Evolutionary conservation across 92 coral and sea anemone species (phyloP), one percentile per base, ranked within the genome.

Genomic region (Zoanthus sansibaricus): DNA sequence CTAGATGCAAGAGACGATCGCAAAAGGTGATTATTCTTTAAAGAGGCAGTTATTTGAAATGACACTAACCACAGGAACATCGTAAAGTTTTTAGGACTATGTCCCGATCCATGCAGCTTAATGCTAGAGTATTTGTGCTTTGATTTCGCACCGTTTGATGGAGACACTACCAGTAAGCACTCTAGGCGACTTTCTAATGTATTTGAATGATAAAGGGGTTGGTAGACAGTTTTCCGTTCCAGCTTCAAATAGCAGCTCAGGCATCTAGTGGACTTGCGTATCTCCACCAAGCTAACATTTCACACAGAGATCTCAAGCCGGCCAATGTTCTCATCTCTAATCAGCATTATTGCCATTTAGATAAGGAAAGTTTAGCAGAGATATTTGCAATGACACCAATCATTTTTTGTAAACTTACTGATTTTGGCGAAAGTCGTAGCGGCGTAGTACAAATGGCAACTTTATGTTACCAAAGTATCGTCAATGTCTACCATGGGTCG

Each of bases 121-220:
- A 88, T 83, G 75, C 45, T 88, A 2, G 91, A 88, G 82, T 88
- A 88, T 68, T 58, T 88, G 82, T 37, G 21, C 71, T 88, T 88
- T 82, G 91, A 88, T 42, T 88, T 88, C 82, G 18, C 66, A 37
- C 83, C 68, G 48, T 88, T 88, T 72, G 91, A 82, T 14, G 83
- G 62, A 17, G 52, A 75, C 6, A 71, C 33, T 21, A 75, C 6
- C 6, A 71, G 15, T 21, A 37, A 88, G 59, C 91, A 51, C 72
- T 71, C 74, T 88, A 20, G 91, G 84, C 66, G 14, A 74, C 25
- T 88, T 83, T 75, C 79, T 88, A 37, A 83, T 21, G 21, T 83
- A 25, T 64, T 52, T 71, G 30, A 52, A 83, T 33, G n/a, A 15
- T 9, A 30, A 58, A 25, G 85, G 85, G 58, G 18, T 51, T 62